Conservation (phyloP, 2,797 vertebrate genomes). For the Acropternis orthonyx region DNA sequence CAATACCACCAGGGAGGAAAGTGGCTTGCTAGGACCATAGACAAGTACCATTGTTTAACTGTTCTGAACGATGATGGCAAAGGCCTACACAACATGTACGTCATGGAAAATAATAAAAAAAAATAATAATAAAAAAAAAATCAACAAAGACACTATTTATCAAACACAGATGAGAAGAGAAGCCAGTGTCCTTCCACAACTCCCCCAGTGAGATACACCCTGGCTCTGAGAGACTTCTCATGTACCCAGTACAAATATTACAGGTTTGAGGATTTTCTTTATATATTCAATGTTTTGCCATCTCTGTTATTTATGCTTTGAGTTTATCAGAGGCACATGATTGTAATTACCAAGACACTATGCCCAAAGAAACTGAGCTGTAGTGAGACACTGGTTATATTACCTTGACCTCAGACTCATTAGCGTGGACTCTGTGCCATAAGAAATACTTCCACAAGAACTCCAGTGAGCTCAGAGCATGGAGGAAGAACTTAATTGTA, state of each 20-base stretch:
- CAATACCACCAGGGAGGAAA: neutral
- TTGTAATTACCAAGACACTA: neutral
- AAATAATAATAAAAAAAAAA: neutral
- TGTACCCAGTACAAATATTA: neutral
- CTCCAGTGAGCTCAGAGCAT: neutral
- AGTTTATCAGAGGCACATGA: neutral
- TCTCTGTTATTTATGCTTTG: neutral
- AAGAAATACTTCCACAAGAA: neutral
- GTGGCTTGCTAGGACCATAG: neutral
- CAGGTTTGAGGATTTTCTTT: neutral
- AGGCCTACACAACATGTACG: neutral
- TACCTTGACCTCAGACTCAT: neutral
- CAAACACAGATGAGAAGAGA: neutral
- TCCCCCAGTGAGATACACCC: neutral
- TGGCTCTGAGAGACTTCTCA: neutral
- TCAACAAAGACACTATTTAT: neutral
- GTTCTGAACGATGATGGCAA: neutral
- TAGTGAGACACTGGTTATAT: neutral
- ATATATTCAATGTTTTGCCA: neutral
- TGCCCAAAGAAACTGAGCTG: neutral
- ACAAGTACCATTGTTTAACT: neutral
- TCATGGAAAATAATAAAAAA: neutral
- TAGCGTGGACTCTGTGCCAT: neutral
- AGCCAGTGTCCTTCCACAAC: neutral
- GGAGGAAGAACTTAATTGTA: neutral